Conservation (phyloP, 2,888 invertebrate genomes). For the Erpobdella octoculata region DNA sequence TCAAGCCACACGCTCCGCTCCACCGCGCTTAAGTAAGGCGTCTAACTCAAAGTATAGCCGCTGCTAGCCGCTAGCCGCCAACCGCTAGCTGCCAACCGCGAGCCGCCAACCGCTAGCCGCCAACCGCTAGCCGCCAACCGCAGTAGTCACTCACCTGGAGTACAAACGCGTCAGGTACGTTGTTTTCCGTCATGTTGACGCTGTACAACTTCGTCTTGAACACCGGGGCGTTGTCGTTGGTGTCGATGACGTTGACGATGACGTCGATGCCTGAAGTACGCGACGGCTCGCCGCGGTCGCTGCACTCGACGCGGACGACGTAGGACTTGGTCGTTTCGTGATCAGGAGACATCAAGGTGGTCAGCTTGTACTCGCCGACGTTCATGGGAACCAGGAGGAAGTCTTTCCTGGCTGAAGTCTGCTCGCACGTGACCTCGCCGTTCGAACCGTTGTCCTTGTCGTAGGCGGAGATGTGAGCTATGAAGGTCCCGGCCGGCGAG, state of each 20-base stretch:
- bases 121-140: too few species aligned
- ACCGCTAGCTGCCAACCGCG: too few species aligned
- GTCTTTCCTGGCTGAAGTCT: background rate
- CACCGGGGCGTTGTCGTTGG: slow-evolving; percentile 29
- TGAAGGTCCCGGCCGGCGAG: slow-evolving; percentile 29
- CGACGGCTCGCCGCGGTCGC: slow-evolving; percentile 12
- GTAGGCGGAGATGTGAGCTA: slow-evolving; percentile 33
- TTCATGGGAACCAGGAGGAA: slow-evolving; percentile 12
- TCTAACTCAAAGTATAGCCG: too few species aligned
- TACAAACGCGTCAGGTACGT: slow-evolving; percentile 3
- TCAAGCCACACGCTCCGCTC: too few species aligned
- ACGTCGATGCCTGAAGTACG: background rate
- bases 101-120: too few species aligned
- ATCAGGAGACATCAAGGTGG: slow-evolving; percentile 14
- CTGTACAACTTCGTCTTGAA: slow-evolving; percentile 18
- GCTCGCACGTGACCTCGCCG: background rate
- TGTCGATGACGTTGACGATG: slow-evolving; percentile 16
- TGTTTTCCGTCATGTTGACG: slow-evolving; percentile 21
- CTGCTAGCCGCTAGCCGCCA: too few species aligned
- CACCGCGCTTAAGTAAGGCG: too few species aligned
- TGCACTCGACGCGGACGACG: slow-evolving; percentile 24
- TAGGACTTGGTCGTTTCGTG: slow-evolving; percentile 24
- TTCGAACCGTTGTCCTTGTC: slow-evolving; percentile 26
- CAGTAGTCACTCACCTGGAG: slow-evolving; percentile 4
- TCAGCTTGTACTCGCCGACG: slow-evolving; percentile 27